Base-by-base conservation (phyloP, 2,797 vertebrate genomes). In the Amazonetta brasiliensis region DNA sequence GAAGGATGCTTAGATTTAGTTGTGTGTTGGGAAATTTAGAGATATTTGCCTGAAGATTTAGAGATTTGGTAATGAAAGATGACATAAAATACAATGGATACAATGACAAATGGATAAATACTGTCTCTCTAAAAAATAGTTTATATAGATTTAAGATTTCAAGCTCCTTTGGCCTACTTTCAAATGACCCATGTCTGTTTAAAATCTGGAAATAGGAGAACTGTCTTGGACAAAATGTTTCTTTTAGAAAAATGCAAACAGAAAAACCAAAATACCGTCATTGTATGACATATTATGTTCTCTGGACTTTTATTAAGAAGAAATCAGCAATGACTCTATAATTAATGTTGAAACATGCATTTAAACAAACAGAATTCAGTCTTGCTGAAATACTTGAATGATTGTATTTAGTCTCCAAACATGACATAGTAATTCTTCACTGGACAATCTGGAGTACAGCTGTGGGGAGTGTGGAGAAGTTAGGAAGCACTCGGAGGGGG, bases 361-460 rank as follows among this genome's bases (percentile, higher is more conserved):
- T 86, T 84, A 86, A 91, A 77, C 31, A 85, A 95, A 89, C 19
- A 88, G 19, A 71, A 89, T 90, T 90, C 60, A 41, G 23, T 83
- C 78, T 50, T 82, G 28, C 31, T 92, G 83, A 91, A 92, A 79
- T 71, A 85, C 16, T 68, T 60, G 56, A 90, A 77, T 79, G 28
- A 87, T 55, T 83, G 3, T 37, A 72, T 89, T 89, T 82, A 72
- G 48, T 68, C 8, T 48, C 43, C 52, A 90, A 52, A 90, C 3
- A 12, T n/a, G 82, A 74, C 76, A 72, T 12, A 23, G 41, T 67
- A 79, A 86, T 92, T 94, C 52, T 64, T 89, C 76, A 73, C 26
- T 62, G 67, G 67, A 63, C 68, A 84, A 92, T 87, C 77, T 91
- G 87, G 77, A 95, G 74, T 50, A 48, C 91, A 94, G 86, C 83